Evolutionary conservation across 1,140 invertebrate species (phyloP).

Genomic region (Monochamus saltuarius): DNA sequence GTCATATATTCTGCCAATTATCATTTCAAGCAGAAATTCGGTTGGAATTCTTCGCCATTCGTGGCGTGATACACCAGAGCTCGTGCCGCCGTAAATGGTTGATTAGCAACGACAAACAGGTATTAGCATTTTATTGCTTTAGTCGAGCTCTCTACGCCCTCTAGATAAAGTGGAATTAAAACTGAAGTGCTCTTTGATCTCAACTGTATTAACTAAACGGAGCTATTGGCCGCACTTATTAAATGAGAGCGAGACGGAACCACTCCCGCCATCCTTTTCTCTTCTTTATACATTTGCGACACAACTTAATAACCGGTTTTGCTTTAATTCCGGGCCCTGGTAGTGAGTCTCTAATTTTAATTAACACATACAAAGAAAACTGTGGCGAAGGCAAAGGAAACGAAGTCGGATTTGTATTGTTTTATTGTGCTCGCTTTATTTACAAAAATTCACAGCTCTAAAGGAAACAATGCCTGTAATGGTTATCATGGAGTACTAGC

Average conservation of each 20-base stretch:
- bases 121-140: slow-evolving; percentile 58
- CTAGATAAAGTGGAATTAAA: slow-evolving; percentile 54
- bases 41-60: slow-evolving; percentile 12
- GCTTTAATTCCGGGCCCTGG: slow-evolving; percentile 43
- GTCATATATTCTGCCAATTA: slow-evolving; percentile 7
- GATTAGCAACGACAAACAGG: slow-evolving; percentile 56
- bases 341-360: slow-evolving; percentile 43
- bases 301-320: slow-evolving; percentile 29
- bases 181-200: slow-evolving; percentile 52
- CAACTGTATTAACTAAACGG: slow-evolving; percentile 51
- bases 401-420: background rate
- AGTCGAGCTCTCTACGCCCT: slow-evolving; percentile 50
- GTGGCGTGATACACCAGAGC: slow-evolving; percentile 11
- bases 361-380: slow-evolving; percentile 37
- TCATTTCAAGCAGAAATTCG: slow-evolving; percentile 9
- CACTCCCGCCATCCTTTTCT: background rate
- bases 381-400: background rate
- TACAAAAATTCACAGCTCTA: slow-evolving; percentile 51
- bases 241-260: slow-evolving; percentile 39
- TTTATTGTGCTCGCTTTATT: slow-evolving; percentile 42
- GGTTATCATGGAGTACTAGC: background rate
- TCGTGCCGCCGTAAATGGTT: slow-evolving; percentile 39
- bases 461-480: slow-evolving; percentile 33
- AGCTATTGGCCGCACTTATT: slow-evolving; percentile 48
- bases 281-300: background rate